phyloP scores from a whole-genome alignment of 2,113 vertebrate species.

The Bubo bubo region DNA sequence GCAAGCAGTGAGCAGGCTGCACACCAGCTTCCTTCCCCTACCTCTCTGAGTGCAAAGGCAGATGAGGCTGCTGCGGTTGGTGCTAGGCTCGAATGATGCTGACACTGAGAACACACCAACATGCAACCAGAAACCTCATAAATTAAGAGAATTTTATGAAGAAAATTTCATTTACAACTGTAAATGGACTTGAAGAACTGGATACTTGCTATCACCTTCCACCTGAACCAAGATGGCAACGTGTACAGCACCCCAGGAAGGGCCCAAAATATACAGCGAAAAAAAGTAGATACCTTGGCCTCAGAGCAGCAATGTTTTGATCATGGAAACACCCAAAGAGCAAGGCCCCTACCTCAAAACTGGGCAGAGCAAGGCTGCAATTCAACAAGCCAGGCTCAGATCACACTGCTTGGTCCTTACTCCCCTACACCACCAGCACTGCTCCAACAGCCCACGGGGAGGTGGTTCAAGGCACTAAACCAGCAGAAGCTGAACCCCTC shows the following conservation, averaged over 20 bases:
- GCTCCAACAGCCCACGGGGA: neutral
- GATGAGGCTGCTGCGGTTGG: neutral
- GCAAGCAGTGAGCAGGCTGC: neutral
- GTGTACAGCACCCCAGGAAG: neutral
- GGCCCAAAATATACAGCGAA: neutral
- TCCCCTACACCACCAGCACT: neutral
- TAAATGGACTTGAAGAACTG: neutral
- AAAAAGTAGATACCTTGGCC: neutral
- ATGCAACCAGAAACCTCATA: neutral
- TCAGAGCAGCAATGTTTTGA: neutral
- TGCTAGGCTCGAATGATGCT: neutral
- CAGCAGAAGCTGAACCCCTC: neutral
- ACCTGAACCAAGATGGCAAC: neutral
- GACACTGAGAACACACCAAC: neutral
- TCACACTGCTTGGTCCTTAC: neutral
- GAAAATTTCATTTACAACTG: neutral
- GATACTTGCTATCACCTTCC: accelerated
- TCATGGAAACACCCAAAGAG: neutral
- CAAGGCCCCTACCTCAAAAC: accelerated
- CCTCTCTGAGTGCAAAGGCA: neutral
- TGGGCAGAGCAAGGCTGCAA: neutral
- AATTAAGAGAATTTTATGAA: neutral
- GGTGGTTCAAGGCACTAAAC: neutral
- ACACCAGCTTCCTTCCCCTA: neutral
- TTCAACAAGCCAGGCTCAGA: neutral